Evolutionary conservation across 2,797 vertebrate species (phyloP), one percentile per base, ranked within the genome.

Genomic region (Karalla daura): DNA sequence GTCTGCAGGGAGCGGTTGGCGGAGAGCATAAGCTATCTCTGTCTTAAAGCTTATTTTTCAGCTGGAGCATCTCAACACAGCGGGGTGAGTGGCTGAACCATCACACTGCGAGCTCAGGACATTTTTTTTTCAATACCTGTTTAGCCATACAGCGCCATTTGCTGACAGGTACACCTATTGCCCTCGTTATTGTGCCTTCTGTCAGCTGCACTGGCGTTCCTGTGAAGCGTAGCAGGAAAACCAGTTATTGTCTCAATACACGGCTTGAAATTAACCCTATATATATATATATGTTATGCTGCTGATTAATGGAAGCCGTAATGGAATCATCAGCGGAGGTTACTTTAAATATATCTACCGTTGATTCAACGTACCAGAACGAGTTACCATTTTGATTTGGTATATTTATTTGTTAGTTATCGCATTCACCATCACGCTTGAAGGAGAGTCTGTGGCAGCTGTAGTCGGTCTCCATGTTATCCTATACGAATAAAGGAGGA

Each of bases 141-240:
- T n/a, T n/a, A n/a, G n/a, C n/a, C 85, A 87, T 84, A 87, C 76
- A 90, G 91, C 92, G 93, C 92, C 92, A 94, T 93, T 94, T 93
- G 87, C 90, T 89, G 86, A 84, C 87, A 89, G 87, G 83, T 87
- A 23, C 64, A 81, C 81, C 88, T 71, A 53, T 82, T 74, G 63
- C 53, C 56, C 59, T 63, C 37, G 46, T 72, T 65, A 72, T 78
- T 76, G 59, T 74, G 54, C 24, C 14, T 27, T 17, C 36, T 53
- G 15, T 50, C 18, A 7, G 18, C 11, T 21, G 45, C 35, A 2
- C 25, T 10, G 32, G 2, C 18, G 33, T 32, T 10, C 27, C 49
- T 7, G 1, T 1, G 23, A 27, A 46, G 7, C 17, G 4, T 5
- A 1, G 11, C 18, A 14, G 2, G 7, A 15, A 14, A 30, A 5